Base-by-base conservation (phyloP, 2,888 invertebrate species). In the Ectobius pallidus region DNA sequence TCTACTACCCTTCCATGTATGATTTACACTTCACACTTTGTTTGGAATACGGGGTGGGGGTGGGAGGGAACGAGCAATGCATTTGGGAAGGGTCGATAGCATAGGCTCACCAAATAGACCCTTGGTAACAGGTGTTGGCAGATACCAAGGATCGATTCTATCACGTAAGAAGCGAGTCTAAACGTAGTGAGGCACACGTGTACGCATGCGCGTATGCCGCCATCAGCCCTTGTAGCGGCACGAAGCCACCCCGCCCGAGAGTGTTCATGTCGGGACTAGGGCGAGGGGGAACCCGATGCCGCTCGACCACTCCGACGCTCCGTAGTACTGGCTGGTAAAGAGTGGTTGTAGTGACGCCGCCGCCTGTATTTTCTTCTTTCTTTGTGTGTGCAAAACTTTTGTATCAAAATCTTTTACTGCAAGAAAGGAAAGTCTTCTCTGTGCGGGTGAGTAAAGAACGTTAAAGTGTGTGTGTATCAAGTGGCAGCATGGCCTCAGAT, bases 81-180 rank as follows among this genome's bases (percentile, higher is more conserved):
- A 58, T 30, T 65, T 42, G 65, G n/a, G 44, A 9, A 42, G 44
- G 70, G 67, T 74, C 74, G 74, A 74, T 74, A 65, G 7, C 1
- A 18, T 4, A 55, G 72, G 72, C 58, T 69, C 74, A 65, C 34
- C 65, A 61, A 55, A 65, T 30, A 39, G 69, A 49, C 9, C 34
- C 27, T 30, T 68, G 75, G 75, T 75, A 75, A 75, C 75, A 75
- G 75, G 75, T 75, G 75, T 73, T 67, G 75, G 44, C 67, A 58
- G 73, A 67, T 69, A 73, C 72, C 61, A 58, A 18, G 39, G 63
- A 75, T 75, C 75, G 75, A 75, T 75, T 73, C 67, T 22, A 55
- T 22, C 63, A 69, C 69, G 72, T 61, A 63, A 30, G 69, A 67
- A 39, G 71, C 71, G 72, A 68, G 72, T 63, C 61, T 69, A 9